Base-by-base conservation (phyloP, 92 coral and sea anemone species). In the Zoanthus gigantus region DNA sequence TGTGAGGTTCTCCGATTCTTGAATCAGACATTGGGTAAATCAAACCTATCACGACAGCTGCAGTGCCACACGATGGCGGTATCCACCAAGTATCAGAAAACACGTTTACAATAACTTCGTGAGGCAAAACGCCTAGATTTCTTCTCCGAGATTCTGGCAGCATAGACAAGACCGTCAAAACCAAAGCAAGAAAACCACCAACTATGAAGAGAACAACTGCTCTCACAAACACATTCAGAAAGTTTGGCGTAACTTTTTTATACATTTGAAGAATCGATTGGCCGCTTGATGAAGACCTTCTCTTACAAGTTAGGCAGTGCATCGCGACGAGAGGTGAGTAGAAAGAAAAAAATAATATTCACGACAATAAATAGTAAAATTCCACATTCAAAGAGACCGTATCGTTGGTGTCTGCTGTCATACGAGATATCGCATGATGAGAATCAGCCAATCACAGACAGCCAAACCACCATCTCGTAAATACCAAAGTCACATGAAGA, bases 81-180 rank as follows among this genome's bases (percentile, higher is more conserved):
- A 97, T 95, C 99, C 99, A 97, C 97, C 98, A 97, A 46, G 91
- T 92, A 60, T 96, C 86, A 66, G 98, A 90, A 80, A 93, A 95
- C 15, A 97, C 93, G 82, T 91, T 93, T 29, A 88, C 92, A 63
- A 97, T 76, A 65, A 97, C 90, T 88, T 92, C 98, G 73, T 93
- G 83, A 74, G 95, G 97, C 82, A 94, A 74, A 28, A 88, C 92
- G 50, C 91, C 98, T 82, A 91, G 92, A 86, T 92, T 90, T 93
- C 95, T 87, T 90, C 90, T 93, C 58, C 88, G 91, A 10, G 95
- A 94, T 76, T 97, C 99, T 31, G 98, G 98, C 88, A 94, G 89
- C 44, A 94, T 86, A 17, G 98, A 94, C 90, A 95, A 88, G 60
- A 94, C 94, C 77, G 94, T 95, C 78, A 97, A 94, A 18, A 97